A percentile compares a stretch with the other conserved stretches of the same genome.
phyloP scores from a whole-genome alignment of 2,113 vertebrate genomes.

The Phyllostomus hastatus region DNA sequence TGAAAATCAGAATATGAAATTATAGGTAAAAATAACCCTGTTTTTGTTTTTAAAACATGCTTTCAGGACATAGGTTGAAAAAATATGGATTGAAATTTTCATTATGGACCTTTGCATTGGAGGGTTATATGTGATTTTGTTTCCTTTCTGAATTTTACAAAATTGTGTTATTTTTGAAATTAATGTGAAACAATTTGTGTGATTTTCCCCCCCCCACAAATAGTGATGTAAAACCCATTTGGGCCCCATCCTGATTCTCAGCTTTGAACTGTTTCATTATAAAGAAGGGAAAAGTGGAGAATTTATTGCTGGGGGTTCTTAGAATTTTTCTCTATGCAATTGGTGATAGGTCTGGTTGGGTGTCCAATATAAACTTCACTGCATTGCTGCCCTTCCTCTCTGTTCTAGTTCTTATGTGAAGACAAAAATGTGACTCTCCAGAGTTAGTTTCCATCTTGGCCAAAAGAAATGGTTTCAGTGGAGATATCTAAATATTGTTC shows the following conservation, averaged over 20 bases:
- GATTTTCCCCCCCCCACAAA: too few relatives aligned
- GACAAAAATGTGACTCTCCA: constrained; percentile 62
- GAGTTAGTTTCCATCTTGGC: constrained; percentile 72
- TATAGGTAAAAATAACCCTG: background rate
- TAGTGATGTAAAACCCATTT: background rate
- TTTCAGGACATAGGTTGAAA: background rate
- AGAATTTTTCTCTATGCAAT: background rate
- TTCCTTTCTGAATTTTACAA: background rate
- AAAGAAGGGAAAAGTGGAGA: background rate
- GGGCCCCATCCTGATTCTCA: background rate
- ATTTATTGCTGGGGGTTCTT: constrained; percentile 33
- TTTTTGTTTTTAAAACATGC: background rate
- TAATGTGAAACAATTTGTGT: background rate
- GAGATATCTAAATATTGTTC: constrained; percentile 74
- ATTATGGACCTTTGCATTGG: background rate
- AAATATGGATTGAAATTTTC: background rate
- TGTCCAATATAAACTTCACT: background rate
- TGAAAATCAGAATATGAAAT: background rate
- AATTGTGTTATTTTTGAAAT: background rate
- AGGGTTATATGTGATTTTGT: background rate
- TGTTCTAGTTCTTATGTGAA: background rate
- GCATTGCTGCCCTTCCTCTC: background rate
- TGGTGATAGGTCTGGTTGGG: background rate
- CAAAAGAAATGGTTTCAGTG: constrained; percentile 74
- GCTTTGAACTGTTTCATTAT: constrained; percentile 12